These are phyloP conservation scores for Eupelmus urozonus DNA, from an alignment of 2,888 invertebrate genomes.

Conservation along the genomic window DNA sequence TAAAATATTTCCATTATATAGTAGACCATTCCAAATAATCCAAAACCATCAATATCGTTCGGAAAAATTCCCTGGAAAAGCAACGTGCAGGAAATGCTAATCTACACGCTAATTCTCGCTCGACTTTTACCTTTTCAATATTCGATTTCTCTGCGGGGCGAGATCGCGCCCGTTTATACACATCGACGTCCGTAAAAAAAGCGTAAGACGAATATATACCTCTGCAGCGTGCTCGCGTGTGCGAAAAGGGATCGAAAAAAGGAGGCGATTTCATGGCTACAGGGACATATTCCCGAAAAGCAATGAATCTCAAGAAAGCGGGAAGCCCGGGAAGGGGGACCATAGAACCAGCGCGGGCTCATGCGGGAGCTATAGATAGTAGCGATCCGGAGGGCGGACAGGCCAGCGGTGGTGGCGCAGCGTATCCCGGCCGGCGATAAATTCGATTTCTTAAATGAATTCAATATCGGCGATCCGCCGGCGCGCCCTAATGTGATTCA, in stretches of 20 bases:
- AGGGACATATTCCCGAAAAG: conserved; percentile 37
- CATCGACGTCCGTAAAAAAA: no score
- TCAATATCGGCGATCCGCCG: conserved; percentile 43
- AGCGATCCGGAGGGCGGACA: neutral
- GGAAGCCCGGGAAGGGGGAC: neutral
- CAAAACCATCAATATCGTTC: no score
- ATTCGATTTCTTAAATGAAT: conserved; percentile 59
- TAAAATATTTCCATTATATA: no score
- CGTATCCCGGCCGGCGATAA: conserved; percentile 40
- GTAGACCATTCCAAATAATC: no score
- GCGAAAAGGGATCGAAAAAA: neutral
- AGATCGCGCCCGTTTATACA: no score
- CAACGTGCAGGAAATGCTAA: no score
- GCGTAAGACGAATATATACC: no score
- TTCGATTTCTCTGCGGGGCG: no score
- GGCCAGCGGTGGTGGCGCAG: no score
- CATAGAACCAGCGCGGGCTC: neutral
- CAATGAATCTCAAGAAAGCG: conserved; percentile 49
- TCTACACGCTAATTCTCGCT: no score
- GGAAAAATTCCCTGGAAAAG: no score
- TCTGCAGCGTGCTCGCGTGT: neutral
- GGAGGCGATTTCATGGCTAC: conserved; percentile 28
- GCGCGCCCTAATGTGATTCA: conserved; percentile 52
- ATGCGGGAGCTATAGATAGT: conserved; percentile 1
- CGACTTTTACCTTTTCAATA: no score